These are phyloP conservation scores for Charadrius vociferus DNA, from an alignment of 2,113 vertebrate species.

Conservation along the genomic window DNA sequence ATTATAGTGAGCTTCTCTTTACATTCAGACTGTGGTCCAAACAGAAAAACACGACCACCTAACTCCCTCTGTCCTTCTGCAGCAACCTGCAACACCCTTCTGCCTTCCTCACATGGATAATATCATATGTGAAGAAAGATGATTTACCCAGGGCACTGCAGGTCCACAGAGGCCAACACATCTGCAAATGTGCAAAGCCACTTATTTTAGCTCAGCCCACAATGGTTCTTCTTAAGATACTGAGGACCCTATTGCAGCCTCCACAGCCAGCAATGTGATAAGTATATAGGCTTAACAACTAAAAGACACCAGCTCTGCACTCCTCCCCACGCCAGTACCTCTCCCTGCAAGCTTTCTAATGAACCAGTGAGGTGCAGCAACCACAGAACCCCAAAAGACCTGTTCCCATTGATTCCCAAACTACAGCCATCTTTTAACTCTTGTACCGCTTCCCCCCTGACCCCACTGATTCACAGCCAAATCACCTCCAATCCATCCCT, in stretches of 20 bases:
- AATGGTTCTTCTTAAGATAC: rapidly evolving
- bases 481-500: neutral
- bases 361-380: neutral
- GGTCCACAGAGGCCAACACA: neutral
- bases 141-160: neutral
- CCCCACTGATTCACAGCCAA: neutral
- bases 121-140: rapidly evolving
- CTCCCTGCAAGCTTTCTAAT: neutral
- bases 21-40: neutral
- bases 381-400: neutral
- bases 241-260: neutral
- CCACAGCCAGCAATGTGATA: neutral
- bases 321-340: neutral
- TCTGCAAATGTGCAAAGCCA: neutral
- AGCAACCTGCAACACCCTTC: neutral
- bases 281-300: rapidly evolving
- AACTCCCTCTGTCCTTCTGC: neutral
- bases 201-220: neutral
- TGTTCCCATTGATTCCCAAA: neutral
- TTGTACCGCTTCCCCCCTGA: neutral
- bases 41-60: rapidly evolving
- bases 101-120: neutral
- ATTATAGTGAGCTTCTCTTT: neutral
- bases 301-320: rapidly evolving
- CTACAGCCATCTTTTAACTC: neutral